Percentiles rank a stretch among this genome's conserved stretches.
These are phyloP conservation scores for Ivindomyrus marchei DNA, from an alignment of 2,113 vertebrate genomes.

Conservation along the genomic window DNA sequence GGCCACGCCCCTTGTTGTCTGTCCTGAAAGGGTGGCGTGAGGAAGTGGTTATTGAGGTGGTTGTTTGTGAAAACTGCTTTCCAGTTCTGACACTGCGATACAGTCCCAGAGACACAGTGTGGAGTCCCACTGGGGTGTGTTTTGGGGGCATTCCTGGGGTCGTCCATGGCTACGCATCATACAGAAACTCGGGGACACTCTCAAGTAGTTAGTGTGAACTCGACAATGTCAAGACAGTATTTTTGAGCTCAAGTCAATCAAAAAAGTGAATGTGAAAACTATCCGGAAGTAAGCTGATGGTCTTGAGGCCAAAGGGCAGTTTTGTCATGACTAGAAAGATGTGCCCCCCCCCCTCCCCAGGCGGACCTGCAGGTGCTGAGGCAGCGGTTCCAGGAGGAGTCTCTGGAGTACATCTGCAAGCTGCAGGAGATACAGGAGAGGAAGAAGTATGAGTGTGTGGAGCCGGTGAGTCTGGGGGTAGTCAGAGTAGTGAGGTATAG, in stretches of 20 bases:
- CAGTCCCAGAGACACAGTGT: background rate
- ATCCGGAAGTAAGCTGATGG: background rate
- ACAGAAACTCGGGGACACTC: background rate
- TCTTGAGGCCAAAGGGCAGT: background rate
- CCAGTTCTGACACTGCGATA: no score
- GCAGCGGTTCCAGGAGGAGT: slow-evolving; percentile 89
- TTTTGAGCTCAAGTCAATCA: background rate
- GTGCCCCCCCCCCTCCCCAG: slow-evolving; percentile 50
- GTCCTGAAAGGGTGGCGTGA: background rate
- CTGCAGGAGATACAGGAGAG: slow-evolving; percentile 96
- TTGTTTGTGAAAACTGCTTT: background rate
- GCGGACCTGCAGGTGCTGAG: slow-evolving; percentile 78
- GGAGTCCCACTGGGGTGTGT: background rate
- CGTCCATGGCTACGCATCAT: background rate
- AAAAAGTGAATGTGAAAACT: background rate
- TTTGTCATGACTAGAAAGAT: background rate
- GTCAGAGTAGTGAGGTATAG: background rate
- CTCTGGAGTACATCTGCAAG: slow-evolving; percentile 90
- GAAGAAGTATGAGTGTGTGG: slow-evolving; percentile 98
- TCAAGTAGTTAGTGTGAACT: background rate
- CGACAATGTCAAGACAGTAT: background rate
- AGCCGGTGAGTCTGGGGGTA: slow-evolving; percentile 73
- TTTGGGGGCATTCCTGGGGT: background rate
- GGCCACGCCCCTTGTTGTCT: background rate
- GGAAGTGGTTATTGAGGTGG: background rate